phyloP scores from a whole-genome alignment of 2,113 vertebrate species.

The Aspiorhynchus laticeps region DNA sequence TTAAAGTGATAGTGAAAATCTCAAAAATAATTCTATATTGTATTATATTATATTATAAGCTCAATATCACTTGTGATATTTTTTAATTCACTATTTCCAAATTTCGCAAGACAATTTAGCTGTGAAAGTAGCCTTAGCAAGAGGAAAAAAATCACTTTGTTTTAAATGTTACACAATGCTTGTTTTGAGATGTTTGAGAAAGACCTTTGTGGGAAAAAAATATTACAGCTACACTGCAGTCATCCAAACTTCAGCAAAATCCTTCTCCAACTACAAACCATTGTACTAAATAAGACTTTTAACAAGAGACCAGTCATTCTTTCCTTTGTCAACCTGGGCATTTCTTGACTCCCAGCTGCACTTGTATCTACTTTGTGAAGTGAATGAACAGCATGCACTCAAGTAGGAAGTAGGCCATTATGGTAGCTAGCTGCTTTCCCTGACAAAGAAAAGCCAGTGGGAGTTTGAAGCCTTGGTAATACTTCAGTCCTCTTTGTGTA shows the following conservation, averaged over 20 bases:
- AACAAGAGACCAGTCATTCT: slow-evolving; percentile 10
- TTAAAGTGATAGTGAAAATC: background rate
- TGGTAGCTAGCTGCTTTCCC: slow-evolving; percentile 45
- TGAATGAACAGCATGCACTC: background rate
- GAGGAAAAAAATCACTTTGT: background rate
- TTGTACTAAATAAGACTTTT: background rate
- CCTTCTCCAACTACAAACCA: background rate
- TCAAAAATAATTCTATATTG: background rate
- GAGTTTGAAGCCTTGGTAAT: slow-evolving; percentile 42
- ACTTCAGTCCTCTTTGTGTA: slow-evolving; percentile 45
- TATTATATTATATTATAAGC: background rate
- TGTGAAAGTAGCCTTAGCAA: background rate
- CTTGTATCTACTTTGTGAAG: slow-evolving; percentile 45
- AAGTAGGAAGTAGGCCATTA: slow-evolving; percentile 47
- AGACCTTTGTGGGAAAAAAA: background rate
- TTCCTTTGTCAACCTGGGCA: background rate
- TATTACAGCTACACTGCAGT: background rate
- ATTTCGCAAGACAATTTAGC: too few relatives aligned
- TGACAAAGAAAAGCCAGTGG: slow-evolving; percentile 49
- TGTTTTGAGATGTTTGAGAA: background rate
- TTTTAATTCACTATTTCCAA: too few relatives aligned
- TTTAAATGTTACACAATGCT: background rate
- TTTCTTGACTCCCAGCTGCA: slow-evolving; percentile 31
- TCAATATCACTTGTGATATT: too few relatives aligned
- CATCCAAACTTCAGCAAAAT: background rate